Base-by-base conservation (phyloP, 2,797 vertebrate species). In the Phaenicophaeus curvirostris region DNA sequence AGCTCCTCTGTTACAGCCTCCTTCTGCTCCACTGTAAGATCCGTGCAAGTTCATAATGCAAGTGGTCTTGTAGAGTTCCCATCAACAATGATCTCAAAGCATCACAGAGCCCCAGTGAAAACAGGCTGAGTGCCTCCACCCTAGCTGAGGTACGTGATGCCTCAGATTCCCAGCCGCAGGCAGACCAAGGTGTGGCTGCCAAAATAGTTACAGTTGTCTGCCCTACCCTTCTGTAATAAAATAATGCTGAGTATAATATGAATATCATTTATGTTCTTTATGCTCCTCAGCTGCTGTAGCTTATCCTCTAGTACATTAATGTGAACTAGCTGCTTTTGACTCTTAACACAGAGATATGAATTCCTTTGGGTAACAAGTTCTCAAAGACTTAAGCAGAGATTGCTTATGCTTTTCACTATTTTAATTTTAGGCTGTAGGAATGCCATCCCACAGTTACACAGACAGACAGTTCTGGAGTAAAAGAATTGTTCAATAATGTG, bases 121-220 rank as follows among this genome's bases (percentile, higher is more conserved):
- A 35, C 1, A 1, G 13, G 4, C 11, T 31, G 35, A 8, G 57
- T 71, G 41, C 65, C 55, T 68, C 39, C 50, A 46, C 53, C 0
- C 0, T 9, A 1, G 10, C 31, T 33, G 44, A 71, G 46, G 35
- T 57, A 4, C 11, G 0, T 6, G 31, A 44, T 0, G 1, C 37
- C 50, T 72, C 62, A 31, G 54, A 31, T 37, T 35, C 37, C 23
- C 11, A 9, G 46, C 18, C 78, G 8, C 58, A 78, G 54, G 50
- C 5, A 6, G 25, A 13, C 30, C 21, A 39, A 68, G 46, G 59
- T 61, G 75, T 44, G 54, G 67, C 71, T 63, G 48, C 35, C 31
- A 11, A 42, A 21, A 20, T 5, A 27, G 16, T 41, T 54, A 31
- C 0, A 0, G 39, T 53, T 81, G 44, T 44, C 62, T 91, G 63